Percentiles rank a stretch among this genome's conserved stretches.
Evolutionary conservation across 35 echinoderm and acorn worm genomes (phyloP).

Genomic region (Acanthaster planci): DNA sequence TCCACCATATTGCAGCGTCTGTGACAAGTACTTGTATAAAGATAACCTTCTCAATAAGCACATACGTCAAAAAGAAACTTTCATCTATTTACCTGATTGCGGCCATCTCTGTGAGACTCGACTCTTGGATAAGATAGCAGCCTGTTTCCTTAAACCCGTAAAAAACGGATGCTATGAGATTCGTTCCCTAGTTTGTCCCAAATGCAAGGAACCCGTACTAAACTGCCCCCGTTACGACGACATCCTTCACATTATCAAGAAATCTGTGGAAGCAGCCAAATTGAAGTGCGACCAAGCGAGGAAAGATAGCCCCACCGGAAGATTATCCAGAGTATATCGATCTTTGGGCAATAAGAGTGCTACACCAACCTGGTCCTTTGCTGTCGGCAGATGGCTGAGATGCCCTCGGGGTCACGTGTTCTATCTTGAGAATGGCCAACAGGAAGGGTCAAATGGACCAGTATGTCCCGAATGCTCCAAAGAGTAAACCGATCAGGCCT

Average conservation of each 20-base stretch:
- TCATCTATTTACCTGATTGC: conserved; percentile 11
- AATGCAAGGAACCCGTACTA: conserved; percentile 16
- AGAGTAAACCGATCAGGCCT: too few species aligned
- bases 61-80: background rate
- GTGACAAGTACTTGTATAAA: conserved; percentile 47
- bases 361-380: background rate
- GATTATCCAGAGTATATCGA: background rate
- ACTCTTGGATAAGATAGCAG: background rate
- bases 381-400: background rate
- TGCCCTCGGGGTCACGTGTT: conserved; percentile 1
- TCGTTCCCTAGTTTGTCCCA: background rate
- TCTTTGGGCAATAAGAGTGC: too few species aligned
- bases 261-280: background rate
- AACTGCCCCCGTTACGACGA: background rate
- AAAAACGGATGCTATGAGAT: background rate
- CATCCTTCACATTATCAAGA: background rate
- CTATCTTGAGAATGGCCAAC: background rate
- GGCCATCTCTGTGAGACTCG: background rate
- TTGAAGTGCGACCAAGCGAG: background rate
- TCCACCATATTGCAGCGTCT: conserved; percentile 67
- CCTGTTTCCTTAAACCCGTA: background rate
- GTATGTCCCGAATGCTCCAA: too few species aligned
- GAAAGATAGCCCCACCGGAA: background rate
- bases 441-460: too few species aligned
- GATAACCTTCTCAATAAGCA: background rate